Evolutionary conservation across 2,797 vertebrate genomes (phyloP).

Genomic region (Acanthiza pusilla): DNA sequence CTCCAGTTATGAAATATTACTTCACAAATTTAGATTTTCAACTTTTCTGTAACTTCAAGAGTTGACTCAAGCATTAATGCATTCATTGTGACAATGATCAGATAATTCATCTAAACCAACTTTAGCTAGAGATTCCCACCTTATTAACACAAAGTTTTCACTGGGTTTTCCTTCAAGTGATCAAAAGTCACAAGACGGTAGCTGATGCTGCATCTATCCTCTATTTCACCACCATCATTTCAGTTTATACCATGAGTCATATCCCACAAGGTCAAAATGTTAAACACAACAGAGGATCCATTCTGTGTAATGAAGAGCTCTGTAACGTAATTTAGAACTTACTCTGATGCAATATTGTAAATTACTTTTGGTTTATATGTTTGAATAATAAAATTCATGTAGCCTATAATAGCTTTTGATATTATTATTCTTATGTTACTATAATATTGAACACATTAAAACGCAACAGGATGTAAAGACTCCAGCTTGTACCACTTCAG

Average conservation of each 20-base stretch:
- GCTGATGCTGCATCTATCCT: background rate
- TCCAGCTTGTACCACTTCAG: background rate
- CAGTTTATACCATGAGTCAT: background rate
- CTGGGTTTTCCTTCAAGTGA: background rate
- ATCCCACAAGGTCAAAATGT: background rate
- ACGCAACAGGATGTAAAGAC: background rate
- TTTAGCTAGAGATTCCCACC: background rate
- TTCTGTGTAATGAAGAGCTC: background rate
- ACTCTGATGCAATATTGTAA: background rate
- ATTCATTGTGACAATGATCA: background rate
- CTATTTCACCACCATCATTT: background rate
- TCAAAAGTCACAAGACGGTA: background rate
- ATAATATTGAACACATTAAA: background rate
- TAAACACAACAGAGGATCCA: background rate
- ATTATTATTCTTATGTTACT: background rate
- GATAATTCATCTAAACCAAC: background rate
- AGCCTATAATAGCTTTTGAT: conserved; percentile 8
- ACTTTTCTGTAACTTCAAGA: background rate
- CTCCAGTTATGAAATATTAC: background rate
- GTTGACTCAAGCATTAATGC: background rate
- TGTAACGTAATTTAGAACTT: background rate
- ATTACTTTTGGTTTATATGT: background rate
- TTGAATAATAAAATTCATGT: conserved; percentile 15
- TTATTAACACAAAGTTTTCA: background rate
- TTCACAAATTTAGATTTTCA: background rate